Evolutionary conservation across 2,888 invertebrate genomes (phyloP).

Genomic region (Gnatocerus cornutus): DNA sequence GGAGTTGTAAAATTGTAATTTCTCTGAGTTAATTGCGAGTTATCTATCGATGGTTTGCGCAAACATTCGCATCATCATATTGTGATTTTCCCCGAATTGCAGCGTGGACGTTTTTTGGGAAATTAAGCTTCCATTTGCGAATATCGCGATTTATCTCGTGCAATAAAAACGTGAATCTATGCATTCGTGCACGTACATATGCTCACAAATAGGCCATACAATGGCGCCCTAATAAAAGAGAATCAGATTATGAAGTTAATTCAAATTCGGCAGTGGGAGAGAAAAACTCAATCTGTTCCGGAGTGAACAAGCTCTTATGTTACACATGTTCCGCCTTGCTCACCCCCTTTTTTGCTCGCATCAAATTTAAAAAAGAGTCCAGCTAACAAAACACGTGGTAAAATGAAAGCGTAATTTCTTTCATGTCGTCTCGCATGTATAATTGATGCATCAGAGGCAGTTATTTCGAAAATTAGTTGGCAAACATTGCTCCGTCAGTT

Average conservation of each 20-base stretch:
- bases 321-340: slow-evolving; percentile 53
- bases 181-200: neutral
- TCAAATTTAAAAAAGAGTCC: slow-evolving; percentile 32
- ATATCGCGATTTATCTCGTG: slow-evolving; percentile 4
- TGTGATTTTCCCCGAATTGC: neutral
- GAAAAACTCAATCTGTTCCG: slow-evolving; percentile 57
- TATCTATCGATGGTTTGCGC: neutral
- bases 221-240: slow-evolving; percentile 26
- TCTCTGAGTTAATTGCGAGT: neutral
- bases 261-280: slow-evolving; percentile 54
- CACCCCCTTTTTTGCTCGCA: slow-evolving; percentile 38
- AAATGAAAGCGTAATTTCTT: slow-evolving; percentile 42
- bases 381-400: slow-evolving; percentile 27
- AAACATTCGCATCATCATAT: neutral
- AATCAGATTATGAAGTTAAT: slow-evolving; percentile 62
- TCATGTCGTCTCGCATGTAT: slow-evolving; percentile 27
- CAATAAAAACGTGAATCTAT: slow-evolving; percentile 1
- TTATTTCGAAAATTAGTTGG: slow-evolving; percentile 50
- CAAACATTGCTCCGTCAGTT: slow-evolving; percentile 47
- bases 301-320: slow-evolving; percentile 52
- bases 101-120: neutral
- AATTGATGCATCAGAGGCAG: slow-evolving; percentile 46
- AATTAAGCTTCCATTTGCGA: neutral
- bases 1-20: neutral
- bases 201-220: slow-evolving; percentile 9